These are phyloP conservation scores for Balearica regulorum DNA, from an alignment of 2,797 vertebrate genomes.

Conservation along the genomic window DNA sequence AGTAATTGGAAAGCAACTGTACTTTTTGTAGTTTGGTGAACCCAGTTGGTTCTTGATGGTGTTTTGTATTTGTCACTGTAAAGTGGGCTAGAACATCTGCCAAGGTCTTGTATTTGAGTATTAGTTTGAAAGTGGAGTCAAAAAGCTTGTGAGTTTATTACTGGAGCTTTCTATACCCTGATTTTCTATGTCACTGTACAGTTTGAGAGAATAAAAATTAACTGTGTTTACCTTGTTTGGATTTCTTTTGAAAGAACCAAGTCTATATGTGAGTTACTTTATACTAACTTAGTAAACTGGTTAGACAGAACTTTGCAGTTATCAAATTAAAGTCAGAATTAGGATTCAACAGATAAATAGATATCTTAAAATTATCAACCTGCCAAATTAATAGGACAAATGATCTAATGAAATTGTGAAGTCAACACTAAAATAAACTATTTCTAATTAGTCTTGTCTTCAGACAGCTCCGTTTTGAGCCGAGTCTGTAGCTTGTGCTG, in stretches of 20 bases:
- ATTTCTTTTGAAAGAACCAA: not conserved
- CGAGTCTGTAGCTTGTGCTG: not conserved
- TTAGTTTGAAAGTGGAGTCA: not conserved
- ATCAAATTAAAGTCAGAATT: not conserved
- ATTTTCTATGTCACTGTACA: not conserved
- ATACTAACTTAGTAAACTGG: not conserved
- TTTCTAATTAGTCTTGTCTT: not conserved
- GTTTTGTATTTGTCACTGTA: not conserved
- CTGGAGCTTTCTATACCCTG: not conserved
- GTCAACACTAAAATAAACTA: not conserved
- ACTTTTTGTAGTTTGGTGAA: not conserved
- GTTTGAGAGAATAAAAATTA: not conserved
- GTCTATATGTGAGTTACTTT: not conserved
- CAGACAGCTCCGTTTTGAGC: rapidly evolving
- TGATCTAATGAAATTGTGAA: not conserved
- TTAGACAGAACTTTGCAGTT: not conserved
- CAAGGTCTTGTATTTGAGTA: not conserved
- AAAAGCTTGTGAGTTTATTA: not conserved
- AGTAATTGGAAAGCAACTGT: not conserved
- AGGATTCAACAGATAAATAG: not conserved
- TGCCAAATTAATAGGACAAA: not conserved
- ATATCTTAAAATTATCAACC: not conserved
- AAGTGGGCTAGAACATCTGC: not conserved
- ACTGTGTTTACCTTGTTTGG: not conserved
- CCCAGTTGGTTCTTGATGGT: not conserved